A percentile compares a stretch with the other conserved stretches of the same genome.
phyloP scores from a whole-genome alignment of 2,888 invertebrate genomes.

The Chelonus formosanus region DNA sequence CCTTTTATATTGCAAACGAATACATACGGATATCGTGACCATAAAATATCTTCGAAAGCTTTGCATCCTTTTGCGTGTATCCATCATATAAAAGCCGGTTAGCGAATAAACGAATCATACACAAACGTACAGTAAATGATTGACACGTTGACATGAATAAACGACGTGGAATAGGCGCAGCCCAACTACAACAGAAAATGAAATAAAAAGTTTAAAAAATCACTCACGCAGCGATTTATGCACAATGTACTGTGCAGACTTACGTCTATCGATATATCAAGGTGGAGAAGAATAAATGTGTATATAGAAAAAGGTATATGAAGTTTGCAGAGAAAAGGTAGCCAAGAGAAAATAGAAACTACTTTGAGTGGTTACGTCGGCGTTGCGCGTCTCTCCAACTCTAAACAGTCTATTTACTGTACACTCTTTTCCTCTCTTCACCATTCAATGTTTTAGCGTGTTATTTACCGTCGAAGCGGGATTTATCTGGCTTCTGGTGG shows the following conservation, averaged over 20 bases:
- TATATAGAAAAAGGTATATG: slow-evolving; percentile 23
- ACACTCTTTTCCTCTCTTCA: slow-evolving; percentile 30
- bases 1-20: background rate
- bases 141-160: slow-evolving; percentile 33
- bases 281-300: slow-evolving; percentile 8
- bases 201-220: slow-evolving; percentile 20
- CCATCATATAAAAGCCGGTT: slow-evolving; percentile 27
- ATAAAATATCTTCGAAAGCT: no score
- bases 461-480: slow-evolving; percentile 46
- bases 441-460: slow-evolving; percentile 46
- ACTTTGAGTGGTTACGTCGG: slow-evolving; percentile 35
- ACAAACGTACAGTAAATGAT: slow-evolving; percentile 24
- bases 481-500: slow-evolving; percentile 45
- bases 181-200: slow-evolving; percentile 7
- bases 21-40: no score
- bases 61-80: slow-evolving; percentile 11
- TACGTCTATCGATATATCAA: slow-evolving; percentile 2
- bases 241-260: slow-evolving; percentile 7
- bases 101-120: slow-evolving; percentile 27
- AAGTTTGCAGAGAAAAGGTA: slow-evolving; percentile 22
- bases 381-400: slow-evolving; percentile 30
- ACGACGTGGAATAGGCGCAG: slow-evolving; percentile 24
- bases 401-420: slow-evolving; percentile 35
- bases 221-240: slow-evolving; percentile 26
- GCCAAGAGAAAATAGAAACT: slow-evolving; percentile 31